Evolutionary conservation across 2,888 invertebrate genomes (phyloP), one percentile per base, ranked within the genome.

Genomic region (Tuberolachnus salignus): DNA sequence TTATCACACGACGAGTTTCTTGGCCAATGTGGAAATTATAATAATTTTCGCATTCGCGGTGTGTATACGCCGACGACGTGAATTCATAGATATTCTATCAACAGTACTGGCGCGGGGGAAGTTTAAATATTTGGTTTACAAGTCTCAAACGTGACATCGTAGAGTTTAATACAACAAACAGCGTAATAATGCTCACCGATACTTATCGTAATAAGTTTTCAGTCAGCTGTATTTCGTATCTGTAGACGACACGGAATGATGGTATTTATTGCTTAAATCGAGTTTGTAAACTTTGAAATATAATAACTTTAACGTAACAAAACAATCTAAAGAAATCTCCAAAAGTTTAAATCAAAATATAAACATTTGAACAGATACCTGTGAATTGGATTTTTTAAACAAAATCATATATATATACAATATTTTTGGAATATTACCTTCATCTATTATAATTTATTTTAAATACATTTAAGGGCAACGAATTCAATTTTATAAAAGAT

Each of bases 61-160:
- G 44, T 8, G 13, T 19, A 44, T 34, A 9, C 53, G 9, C 26
- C 26, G 49, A 8, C 3, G 3, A 19, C 11, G 23, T 14, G 13
- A n/a, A 63, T 10, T 16, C 34, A 66, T 26, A 66, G n/a, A 66
- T 66, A 49, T 19, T 23, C 16, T 66, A 23, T n/a, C 46, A 14
- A 23, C 11, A n/a, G 4, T 0, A 16, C 42, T 34, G 53, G 10
- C 19, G 19, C 13, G 34, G 51, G n/a, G 34, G 9, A 69, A 53
- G 51, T 69, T 69, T 69, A 53, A 69, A 69, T 69, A 69, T 53
- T 69, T 42, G 34, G 53, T 53, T 69, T 53, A 21, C 53, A 53
- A 53, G 34, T 69, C 34, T 63, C 63, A 21, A 44, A 63, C 42
- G 63, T 63, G 44, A 63, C 44, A 63, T 42, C 11, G 19, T 21